phyloP scores from a whole-genome alignment of 2,888 invertebrate genomes.

The Cryptophagus acutangulus region DNA sequence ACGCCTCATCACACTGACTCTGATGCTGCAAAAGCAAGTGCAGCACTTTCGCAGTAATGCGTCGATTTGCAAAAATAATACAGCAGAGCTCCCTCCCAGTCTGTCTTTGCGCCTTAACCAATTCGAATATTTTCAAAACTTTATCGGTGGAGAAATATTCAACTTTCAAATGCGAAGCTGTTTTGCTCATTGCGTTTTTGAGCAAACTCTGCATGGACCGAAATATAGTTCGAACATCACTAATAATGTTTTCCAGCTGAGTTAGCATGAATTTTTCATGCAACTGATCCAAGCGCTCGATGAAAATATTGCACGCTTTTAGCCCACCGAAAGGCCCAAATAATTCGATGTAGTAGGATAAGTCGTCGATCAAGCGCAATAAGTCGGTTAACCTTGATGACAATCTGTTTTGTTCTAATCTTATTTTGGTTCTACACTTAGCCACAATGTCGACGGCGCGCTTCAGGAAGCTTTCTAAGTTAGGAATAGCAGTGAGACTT shows the following conservation, averaged over 20 bases:
- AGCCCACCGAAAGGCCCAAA: constrained; percentile 58
- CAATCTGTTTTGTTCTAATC: too few relatives aligned
- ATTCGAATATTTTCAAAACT: constrained; percentile 52
- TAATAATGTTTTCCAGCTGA: constrained; percentile 30
- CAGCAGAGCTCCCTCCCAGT: constrained; percentile 53
- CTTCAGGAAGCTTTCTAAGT: too few relatives aligned
- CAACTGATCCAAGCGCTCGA: constrained; percentile 60
- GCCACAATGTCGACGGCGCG: too few relatives aligned
- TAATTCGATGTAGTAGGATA: constrained; percentile 48
- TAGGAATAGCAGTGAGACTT: not conserved
- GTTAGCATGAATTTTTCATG: constrained; percentile 29
- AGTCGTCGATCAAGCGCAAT: constrained; percentile 35
- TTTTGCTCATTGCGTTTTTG: constrained; percentile 49
- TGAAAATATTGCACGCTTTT: constrained; percentile 55
- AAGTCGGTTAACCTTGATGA: constrained; percentile 33
- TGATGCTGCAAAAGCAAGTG: constrained; percentile 61
- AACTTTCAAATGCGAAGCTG: constrained; percentile 50
- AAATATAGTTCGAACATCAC: constrained; percentile 44
- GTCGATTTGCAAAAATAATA: constrained; percentile 67
- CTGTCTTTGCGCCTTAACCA: constrained; percentile 56
- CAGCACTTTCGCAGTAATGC: constrained; percentile 72
- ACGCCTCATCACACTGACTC: constrained; percentile 48
- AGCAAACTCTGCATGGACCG: constrained; percentile 52
- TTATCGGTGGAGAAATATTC: constrained; percentile 60
- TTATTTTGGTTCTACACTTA: too few relatives aligned